Evolutionary conservation across 2,888 invertebrate genomes (phyloP), one percentile per base, ranked within the genome.

Genomic region (Coleophora deauratella): DNA sequence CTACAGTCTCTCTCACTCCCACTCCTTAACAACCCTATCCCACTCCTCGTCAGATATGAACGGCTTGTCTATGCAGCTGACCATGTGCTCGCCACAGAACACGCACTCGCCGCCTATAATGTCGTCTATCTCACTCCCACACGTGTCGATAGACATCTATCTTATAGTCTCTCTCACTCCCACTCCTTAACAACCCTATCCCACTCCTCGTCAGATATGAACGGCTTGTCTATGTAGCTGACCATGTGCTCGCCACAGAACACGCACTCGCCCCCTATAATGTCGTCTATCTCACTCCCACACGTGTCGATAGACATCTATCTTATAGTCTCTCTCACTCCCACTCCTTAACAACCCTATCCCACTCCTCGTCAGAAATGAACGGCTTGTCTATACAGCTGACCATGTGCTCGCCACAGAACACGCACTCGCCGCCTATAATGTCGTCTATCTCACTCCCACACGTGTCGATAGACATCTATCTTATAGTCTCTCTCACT

Each of bases 201-300:
- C 88, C 94, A 96, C 49, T 94, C 93, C 42, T 91, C 91, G 45
- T 93, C 92, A 10, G 91, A 89, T 35, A 97, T 93, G 66, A 97
- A 97, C 1, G 96, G 95, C 57, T 92, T 91, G 57, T 97, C 96
- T 43, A 98, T 94, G 34, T 93, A 91, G 51, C 93, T 91, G 59
- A 98, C 96, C 92, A 97, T 96, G 57, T 91, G 88, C 52, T 97
- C 94, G 3, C 98, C 97, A 68, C 98, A 98, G 79, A 93, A 96
- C 6, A 96, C 86, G 71, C 98, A 98, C 76, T 98, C 97, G 0
- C 91, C 90, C 1, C 97, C 97, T 1, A 98, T 87, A 2, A 98
- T 89, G 59, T 95, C 93, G 72, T 98, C 97, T 30, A 98, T 90
- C 57, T 96, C 94, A 33, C 90, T 88, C 74, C 94, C 91, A 21